Evolutionary conservation across 2,797 vertebrate species (phyloP).

Genomic region (Squalus acanthias): DNA sequence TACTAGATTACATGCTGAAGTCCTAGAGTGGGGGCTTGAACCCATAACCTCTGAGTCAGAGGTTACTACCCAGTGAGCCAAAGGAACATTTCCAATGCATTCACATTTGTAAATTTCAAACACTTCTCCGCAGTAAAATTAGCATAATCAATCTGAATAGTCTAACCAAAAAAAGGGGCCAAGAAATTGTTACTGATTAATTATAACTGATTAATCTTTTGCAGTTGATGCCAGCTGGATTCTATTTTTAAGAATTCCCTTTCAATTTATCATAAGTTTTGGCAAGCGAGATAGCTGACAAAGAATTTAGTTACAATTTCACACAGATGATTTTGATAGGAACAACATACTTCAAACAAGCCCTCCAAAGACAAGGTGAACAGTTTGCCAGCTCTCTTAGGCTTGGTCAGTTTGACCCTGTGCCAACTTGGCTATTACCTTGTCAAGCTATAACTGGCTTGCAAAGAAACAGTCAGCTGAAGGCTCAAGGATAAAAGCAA

Average conservation of each 20-base stretch:
- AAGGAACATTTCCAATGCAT: not conserved
- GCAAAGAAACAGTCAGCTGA: not conserved
- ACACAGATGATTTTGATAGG: not conserved
- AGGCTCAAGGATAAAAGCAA: not conserved
- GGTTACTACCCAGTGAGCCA: not conserved
- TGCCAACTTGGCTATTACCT: slow-evolving; percentile 9
- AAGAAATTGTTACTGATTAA: not conserved
- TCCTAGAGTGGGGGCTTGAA: not conserved
- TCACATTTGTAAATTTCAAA: not conserved
- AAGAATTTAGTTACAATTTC: not conserved
- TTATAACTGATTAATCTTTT: not conserved
- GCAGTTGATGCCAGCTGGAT: not conserved
- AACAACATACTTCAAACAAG: not conserved
- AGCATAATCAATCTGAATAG: not conserved
- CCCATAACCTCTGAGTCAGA: not conserved
- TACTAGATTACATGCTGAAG: not conserved
- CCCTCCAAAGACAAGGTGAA: not conserved
- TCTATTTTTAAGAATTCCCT: not conserved
- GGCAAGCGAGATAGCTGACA: not conserved
- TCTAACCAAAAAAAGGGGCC: not conserved
- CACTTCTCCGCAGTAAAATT: not conserved
- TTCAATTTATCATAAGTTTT: slow-evolving; percentile 22
- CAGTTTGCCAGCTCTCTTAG: not conserved
- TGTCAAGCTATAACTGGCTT: not conserved
- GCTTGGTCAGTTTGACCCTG: not conserved